phyloP scores from a whole-genome alignment of 53 echinoderm and acorn worm genomes.

The Echinarachnius parma region DNA sequence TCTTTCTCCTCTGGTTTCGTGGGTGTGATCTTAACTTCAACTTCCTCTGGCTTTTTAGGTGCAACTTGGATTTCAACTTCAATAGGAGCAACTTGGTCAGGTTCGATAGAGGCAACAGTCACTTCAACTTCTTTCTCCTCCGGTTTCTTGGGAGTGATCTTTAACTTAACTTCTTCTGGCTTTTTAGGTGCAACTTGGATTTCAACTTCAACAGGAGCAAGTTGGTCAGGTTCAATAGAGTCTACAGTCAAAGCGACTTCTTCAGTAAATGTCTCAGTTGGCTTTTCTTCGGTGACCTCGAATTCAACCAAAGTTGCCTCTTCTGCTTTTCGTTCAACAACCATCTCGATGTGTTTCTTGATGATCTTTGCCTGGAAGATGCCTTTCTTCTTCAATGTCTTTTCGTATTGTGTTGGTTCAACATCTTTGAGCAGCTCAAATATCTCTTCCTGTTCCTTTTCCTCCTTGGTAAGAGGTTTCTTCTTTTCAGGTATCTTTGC shows the following conservation, averaged over 20 bases:
- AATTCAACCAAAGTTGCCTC: neutral
- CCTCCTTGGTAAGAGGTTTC: neutral
- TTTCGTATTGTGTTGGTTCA: neutral
- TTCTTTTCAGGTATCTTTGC: neutral
- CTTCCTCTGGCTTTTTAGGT: neutral
- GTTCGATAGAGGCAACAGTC: neutral
- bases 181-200: neutral
- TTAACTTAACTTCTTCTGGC: neutral
- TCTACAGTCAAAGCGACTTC: neutral
- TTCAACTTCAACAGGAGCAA: conserved; percentile 1
- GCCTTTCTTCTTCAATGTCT: neutral
- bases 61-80: conserved; percentile 12
- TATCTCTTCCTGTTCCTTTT: neutral
- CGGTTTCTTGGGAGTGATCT: neutral
- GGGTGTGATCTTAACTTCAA: neutral
- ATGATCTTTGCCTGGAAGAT: neutral
- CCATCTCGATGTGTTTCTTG: neutral
- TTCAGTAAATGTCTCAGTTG: neutral
- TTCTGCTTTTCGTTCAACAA: neutral
- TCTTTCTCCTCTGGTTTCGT: neutral
- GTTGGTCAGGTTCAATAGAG: neutral
- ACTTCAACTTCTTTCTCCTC: neutral
- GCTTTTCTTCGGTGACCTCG: neutral
- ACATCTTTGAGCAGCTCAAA: neutral
- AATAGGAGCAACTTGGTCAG: neutral